Evolutionary conservation across 2,888 invertebrate species (phyloP), one percentile per base, ranked within the genome.

Genomic region (Drosophila engyochracea): DNA sequence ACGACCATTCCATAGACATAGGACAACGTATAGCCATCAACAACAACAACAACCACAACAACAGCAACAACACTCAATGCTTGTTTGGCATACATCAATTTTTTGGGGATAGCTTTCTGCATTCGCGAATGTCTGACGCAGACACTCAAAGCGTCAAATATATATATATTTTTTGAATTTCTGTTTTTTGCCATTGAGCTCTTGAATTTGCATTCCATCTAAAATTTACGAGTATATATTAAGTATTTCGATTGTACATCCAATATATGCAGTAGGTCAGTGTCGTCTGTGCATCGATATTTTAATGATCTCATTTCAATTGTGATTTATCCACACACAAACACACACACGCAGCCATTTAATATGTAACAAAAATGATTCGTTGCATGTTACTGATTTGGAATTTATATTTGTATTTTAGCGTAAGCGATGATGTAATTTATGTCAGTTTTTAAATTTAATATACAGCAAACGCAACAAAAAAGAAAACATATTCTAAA

Each of bases 51-150:
- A 41, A 41, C n/a, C n/a, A n/a, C n/a, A 41, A 41, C 6, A 49
- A 49, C 19, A 19, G 25, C 28, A 57, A 39, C 14, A 28, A 35
- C 78, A 41, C 83, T 79, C 91, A 79, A 86, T 39, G 39, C 39
- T 86, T 83, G 73, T 83, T 80, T 80, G 68, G 70, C 74, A 82
- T 87, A 81, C 91, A 81, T 83, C 86, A 90, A 82, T 90, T 85
- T 85, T 55, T 55, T 2, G 19, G 75, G 77, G 70, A 39, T 19
- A 71, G 74, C 37, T 70, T 74, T 70, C 22, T 65, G 85, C 74
- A 84, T 67, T 83, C 76, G 76, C 49, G 63, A 73, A 70, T 69
- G 75, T 74, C 77, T 80, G 84, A 83, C 81, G 89, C 89, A 83
- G 81, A 76, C 88, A 87, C 85, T 85, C 69, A 58, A 85, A 73